Evolutionary conservation across 2,888 invertebrate genomes (phyloP).

Genomic region (Lasioglossum figueresi): DNA sequence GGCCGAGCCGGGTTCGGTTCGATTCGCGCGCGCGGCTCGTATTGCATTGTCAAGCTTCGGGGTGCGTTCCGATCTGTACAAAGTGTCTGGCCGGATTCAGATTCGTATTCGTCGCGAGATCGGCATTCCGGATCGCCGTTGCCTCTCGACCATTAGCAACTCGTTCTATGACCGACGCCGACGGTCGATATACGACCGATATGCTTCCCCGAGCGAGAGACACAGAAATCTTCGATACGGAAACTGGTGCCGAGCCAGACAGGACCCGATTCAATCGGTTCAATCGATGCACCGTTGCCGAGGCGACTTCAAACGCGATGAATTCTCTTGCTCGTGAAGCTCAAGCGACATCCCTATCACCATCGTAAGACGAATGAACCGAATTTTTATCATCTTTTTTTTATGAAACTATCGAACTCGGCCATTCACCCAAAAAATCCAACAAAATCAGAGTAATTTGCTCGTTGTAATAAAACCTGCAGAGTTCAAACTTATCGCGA

Average conservation of each 20-base stretch:
- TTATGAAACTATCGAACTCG: too few species aligned
- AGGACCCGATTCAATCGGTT: not conserved
- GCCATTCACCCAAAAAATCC: too few species aligned
- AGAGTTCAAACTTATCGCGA: too few species aligned
- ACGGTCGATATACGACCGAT: conserved; percentile 19
- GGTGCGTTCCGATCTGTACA: conserved; percentile 40
- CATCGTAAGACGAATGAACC: too few species aligned
- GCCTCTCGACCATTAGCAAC: conserved; percentile 36
- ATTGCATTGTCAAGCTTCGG: conserved; percentile 56
- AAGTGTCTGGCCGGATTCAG: conserved; percentile 35
- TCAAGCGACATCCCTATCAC: not conserved
- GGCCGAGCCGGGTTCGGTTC: conserved; percentile 13
- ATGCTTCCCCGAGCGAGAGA: conserved; percentile 34
- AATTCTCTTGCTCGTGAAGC: not conserved
- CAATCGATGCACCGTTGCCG: not conserved
- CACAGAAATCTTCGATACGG: conserved; percentile 26
- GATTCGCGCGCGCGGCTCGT: conserved; percentile 38
- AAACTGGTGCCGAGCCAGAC: conserved; percentile 37
- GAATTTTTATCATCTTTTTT: too few species aligned
- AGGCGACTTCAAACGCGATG: not conserved
- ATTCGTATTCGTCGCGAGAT: conserved; percentile 37
- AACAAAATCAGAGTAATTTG: too few species aligned
- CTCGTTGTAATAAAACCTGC: too few species aligned
- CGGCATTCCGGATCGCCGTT: conserved; percentile 24
- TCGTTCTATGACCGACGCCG: conserved; percentile 2